These are phyloP conservation scores for Aegithalos caudatus DNA, from an alignment of 2,113 vertebrate species.

Conservation along the genomic window DNA sequence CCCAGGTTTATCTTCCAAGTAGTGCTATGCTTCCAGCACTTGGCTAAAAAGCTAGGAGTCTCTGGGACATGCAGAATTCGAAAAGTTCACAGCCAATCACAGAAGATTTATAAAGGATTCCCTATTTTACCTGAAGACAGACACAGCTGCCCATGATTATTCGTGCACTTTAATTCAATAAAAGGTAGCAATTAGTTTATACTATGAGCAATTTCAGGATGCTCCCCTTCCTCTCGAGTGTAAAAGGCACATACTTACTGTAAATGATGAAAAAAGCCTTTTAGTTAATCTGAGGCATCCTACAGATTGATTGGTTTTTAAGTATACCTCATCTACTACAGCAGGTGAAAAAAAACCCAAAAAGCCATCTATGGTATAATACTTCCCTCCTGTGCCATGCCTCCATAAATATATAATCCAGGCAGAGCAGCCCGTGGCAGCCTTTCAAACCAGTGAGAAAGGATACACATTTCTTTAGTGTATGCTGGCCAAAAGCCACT, in stretches of 20 bases:
- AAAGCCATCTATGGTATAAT: not conserved
- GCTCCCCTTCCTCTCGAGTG: not conserved
- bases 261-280: not conserved
- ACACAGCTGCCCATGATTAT: accelerated
- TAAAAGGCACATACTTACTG: not conserved
- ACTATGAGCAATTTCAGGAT: not conserved
- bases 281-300: not conserved
- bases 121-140: not conserved
- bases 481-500: not conserved
- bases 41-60: not conserved
- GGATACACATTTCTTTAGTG: not conserved
- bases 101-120: not conserved
- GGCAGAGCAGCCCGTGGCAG: not conserved
- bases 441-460: not conserved
- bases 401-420: not conserved
- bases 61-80: not conserved
- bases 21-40: not conserved
- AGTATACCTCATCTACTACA: not conserved
- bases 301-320: not conserved
- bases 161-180: not conserved
- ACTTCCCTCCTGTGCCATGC: not conserved
- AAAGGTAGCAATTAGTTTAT: not conserved
- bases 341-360: not conserved
- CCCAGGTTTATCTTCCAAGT: not conserved
- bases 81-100: not conserved